Evolutionary conservation across 2,888 invertebrate genomes (phyloP), one percentile per base, ranked within the genome.

Genomic region (Cyrtodaria siliqua): DNA sequence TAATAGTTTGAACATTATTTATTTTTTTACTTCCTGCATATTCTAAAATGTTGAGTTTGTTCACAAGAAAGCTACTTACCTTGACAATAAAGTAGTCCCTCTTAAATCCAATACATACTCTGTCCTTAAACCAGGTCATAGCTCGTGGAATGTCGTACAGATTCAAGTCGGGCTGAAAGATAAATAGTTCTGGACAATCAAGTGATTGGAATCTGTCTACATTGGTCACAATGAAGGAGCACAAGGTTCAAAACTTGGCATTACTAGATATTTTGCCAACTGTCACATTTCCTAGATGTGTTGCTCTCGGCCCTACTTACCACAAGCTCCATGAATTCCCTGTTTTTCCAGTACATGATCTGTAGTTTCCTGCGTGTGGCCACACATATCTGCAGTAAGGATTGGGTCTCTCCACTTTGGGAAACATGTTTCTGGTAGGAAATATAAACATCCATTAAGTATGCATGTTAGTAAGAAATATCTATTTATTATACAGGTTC

Each of bases 71-170:
- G n/a, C n/a, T n/a, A 66, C 94, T 94, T 93, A 96, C 96, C 94
- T 96, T 95, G 90, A 96, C 95, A 49, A 96, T 93, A 66, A 95
- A 95, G 91, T 97, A 97, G 93, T 97, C 97, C 69, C 96, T 95
- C 91, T 96, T 96, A 92, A 96, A 97, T 1, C 97, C 98, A 61
- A 98, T 95, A 92, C 97, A 97, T 23, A 98, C 94, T n/a, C 96
- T 95, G 91, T 97, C 96, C 82, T 96, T 95, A 67, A 96, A 96
- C 97, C 97, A 97, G 1, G 95, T 95, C 90, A 98, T 94, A 0
- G 96, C 95, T 89, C 95, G 95, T 0, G 97, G 97, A 20, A 96
- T 95, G 93, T 98, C 97, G 42, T 95, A 95, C 50, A 97, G 94
- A 64, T 95, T 95, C 80, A 97, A 96, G 88, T 97, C 96, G 50